Base-by-base conservation (phyloP, 2,797 vertebrate genomes). In the Ctenopoma kingsleyae region DNA sequence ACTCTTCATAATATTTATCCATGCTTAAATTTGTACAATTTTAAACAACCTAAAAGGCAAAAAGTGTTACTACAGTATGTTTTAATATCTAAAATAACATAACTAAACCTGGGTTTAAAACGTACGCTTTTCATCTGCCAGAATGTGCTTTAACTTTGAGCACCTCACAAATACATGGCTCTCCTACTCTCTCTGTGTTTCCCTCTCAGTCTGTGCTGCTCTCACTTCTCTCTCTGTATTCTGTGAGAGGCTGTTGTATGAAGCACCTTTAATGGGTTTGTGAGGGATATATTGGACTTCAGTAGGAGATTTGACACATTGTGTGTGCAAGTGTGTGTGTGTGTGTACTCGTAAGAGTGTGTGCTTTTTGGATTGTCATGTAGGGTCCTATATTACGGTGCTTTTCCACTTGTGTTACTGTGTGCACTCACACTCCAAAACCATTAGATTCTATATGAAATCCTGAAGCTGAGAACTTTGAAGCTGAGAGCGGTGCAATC, bases 181-280 rank as follows among this genome's bases (percentile, higher is more conserved):
- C 76, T 81, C 74, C 56, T 71, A 19, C 81, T 76, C 57, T 38
- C 62, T 53, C 58, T 19, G 53, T 40, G 20, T 64, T 47, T 67
- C 63, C 74, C 71, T 71, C 84, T 67, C 69, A 11, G 74, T 68
- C 80, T 58, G 69, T 79, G 70, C 82, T 17, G 63, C 80, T 83
- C 87, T 86, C 82, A 74, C 84, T 83, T 80, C 76, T 77, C 82
- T 84, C 71, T 67, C 30, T 32, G 70, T 78, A 71, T 77, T 87
- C 67, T 64, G 64, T 72, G 76, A 92, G 89, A 89, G 87, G 83
- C 88, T 91, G 80, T 91, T 92, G 86, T 93, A 88, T 92, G 86
- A 91, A 93, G 81, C 82, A 87, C 86, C 83, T 87, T 89, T 91
- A 93, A 91, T 93, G 88, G 89, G 84, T 89, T 91, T 90, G 86